Percentiles rank a stretch among this genome's conserved stretches.
phyloP scores from a whole-genome alignment of 1,140 invertebrate species.

The Calycopis cecrops region DNA sequence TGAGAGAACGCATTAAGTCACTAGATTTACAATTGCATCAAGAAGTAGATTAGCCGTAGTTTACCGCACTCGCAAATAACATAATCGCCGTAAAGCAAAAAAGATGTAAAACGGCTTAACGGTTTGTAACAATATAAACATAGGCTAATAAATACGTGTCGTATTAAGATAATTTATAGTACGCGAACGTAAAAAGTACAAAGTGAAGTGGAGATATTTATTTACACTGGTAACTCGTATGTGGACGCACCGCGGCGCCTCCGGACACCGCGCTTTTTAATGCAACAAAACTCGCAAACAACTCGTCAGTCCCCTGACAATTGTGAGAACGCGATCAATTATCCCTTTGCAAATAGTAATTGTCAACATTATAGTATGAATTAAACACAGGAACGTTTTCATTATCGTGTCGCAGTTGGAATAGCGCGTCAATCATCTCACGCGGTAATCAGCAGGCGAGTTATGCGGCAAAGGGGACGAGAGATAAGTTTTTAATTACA shows the following conservation, averaged over 20 bases:
- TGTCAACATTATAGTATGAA: conserved; percentile 62
- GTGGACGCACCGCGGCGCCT: conserved; percentile 45
- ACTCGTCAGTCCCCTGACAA: conserved; percentile 62
- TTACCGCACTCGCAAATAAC: not conserved
- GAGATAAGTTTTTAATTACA: conserved; percentile 72
- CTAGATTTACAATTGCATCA: conserved; percentile 28
- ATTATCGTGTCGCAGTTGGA: conserved; percentile 63
- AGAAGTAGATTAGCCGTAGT: conserved; percentile 21
- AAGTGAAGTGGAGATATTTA: conserved; percentile 42
- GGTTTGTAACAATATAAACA: conserved; percentile 23
- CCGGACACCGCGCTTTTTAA: conserved; percentile 44
- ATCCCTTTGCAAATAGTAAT: conserved; percentile 67
- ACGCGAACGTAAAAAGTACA: conserved; percentile 41
- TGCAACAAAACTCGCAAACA: conserved; percentile 55
- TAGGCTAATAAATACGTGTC: conserved; percentile 58
- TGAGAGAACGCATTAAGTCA: conserved; percentile 29
- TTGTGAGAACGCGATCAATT: conserved; percentile 74
- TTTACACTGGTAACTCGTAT: conserved; percentile 42
- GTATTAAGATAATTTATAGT: conserved; percentile 63
- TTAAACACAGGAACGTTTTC: conserved; percentile 60
- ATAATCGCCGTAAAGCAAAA: conserved; percentile 2
- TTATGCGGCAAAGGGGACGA: conserved; percentile 48
- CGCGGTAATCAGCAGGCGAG: conserved; percentile 55
- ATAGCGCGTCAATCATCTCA: conserved; percentile 70
- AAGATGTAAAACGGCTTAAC: not conserved